Base-by-base conservation (phyloP, 2,888 invertebrate species). In the Eueremaeus valkanovi region DNA sequence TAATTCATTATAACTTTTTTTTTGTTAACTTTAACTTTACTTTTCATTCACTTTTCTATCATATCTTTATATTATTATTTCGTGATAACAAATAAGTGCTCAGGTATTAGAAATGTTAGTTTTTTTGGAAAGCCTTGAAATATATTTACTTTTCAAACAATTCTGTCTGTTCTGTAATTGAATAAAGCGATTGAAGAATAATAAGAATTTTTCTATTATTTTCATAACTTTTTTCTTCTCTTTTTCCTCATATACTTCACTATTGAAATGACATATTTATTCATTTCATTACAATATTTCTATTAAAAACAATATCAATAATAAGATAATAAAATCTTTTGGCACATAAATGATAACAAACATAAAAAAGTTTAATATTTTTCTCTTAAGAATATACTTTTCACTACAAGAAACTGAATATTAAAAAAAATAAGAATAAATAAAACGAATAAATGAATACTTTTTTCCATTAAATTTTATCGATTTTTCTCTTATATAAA, bases 1-100 rank as follows among this genome's bases (percentile, higher is more conserved):
- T 49, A 49, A n/a, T n/a, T 49, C 21, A 49, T 49, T n/a, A 49
- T 49, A 49, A 24, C 27, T 58, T 58, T 58, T 58, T 58, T 58
- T 58, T 58, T 16, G 24, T 24, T n/a, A 6, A 2, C 27, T 6
- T 27, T 24, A n/a, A 58, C 29, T 58, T 27, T 61, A 61, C 31
- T 11, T 29, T 9, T 61, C 18, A 31, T 61, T 61, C 18, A 61
- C 29, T 31, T 6, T 58, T 27, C n/a, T n/a, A n/a, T n/a, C n/a
- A n/a, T n/a, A n/a, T n/a, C n/a, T n/a, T 36, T 24, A 24, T 24
- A 24, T n/a, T 24, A n/a, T 61, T 13, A 61, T 29, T 61, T 61
- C 61, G 31, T 61, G 61, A 31, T 61, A 29, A 61, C 31, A 18
- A 61, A 61, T 61, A 33, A 31, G 31, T 61, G 61, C 1, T 18